phyloP scores from a whole-genome alignment of 2,888 invertebrate genomes.

The Pterobdella sp. region DNA sequence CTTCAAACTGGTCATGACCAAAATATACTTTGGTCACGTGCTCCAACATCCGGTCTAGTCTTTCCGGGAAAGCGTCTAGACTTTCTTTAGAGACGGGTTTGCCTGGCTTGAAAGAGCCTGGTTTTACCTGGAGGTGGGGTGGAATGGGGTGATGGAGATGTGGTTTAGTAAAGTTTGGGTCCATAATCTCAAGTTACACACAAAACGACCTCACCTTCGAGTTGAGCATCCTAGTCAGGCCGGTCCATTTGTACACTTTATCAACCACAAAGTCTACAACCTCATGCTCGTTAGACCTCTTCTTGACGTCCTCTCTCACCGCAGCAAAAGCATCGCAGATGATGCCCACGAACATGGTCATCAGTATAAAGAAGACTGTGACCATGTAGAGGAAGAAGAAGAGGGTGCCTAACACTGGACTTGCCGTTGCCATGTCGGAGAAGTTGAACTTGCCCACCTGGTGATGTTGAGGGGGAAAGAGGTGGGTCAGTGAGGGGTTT shows the following conservation, averaged over 20 bases:
- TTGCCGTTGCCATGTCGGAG: slow-evolving; percentile 44
- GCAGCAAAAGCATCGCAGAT: slow-evolving; percentile 46
- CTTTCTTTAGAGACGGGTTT: slow-evolving; percentile 12
- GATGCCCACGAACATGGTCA: slow-evolving; percentile 49
- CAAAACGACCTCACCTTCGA: slow-evolving; percentile 2
- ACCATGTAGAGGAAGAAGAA: slow-evolving; percentile 44
- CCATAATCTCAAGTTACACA: neutral
- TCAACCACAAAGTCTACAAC: slow-evolving; percentile 45
- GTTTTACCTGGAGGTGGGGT: neutral
- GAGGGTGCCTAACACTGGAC: slow-evolving; percentile 43
- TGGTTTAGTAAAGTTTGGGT: too few species aligned
- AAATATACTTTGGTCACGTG: slow-evolving; percentile 49
- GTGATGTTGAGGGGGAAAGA: neutral
- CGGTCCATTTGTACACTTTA: slow-evolving; percentile 40
- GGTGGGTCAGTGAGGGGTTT: neutral
- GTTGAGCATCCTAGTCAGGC: slow-evolving; percentile 16
- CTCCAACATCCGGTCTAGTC: slow-evolving; percentile 48
- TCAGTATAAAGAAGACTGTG: slow-evolving; percentile 45
- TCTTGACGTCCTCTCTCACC: slow-evolving; percentile 42
- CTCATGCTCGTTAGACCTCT: slow-evolving; percentile 48
- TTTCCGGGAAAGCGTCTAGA: slow-evolving; percentile 47
- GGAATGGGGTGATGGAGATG: neutral
- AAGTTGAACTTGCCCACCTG: slow-evolving; percentile 47
- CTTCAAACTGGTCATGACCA: slow-evolving; percentile 42
- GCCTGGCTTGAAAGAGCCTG: neutral